Base-by-base conservation (phyloP, 2,888 invertebrate species). In the Hylaea fasciaria region DNA sequence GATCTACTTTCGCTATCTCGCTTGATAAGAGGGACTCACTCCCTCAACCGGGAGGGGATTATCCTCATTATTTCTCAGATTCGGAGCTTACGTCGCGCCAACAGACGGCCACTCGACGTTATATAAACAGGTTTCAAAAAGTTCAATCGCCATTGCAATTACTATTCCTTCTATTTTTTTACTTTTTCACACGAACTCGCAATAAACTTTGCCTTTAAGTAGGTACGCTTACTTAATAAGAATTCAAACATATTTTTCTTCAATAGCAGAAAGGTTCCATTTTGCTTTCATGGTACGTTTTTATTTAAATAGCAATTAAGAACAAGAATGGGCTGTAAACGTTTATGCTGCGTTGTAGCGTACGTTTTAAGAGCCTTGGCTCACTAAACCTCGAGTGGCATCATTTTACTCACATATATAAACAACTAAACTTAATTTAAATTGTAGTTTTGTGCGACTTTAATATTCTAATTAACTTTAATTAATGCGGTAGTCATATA, bases 291-390 rank as follows among this genome's bases (percentile, higher is more conserved):
- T 84, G 85, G 87, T 84, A 78, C 80, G 86, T 89, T 89, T 88
- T 90, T 89, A 87, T 90, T 91, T 89, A 85, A 91, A 90, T 86
- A 87, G 86, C 89, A 90, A 90, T 90, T 91, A 90, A 89, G 81
- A 82, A 81, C 85, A 89, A 90, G 91, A 91, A 91, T 89, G 88
- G 89, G 88, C 83, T 82, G 88, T 91, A 87, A 91, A 89, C 77
- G 84, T 88, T 87, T 86, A 87, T 84, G 78, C 80, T 75, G 81
- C 76, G 83, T 78, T 81, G 82, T 82, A 76, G 76, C 79, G 83
- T 82, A 80, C 84, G 83, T 74, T 88, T 89, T 84, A 84, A 85
- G 79, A 82, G 77, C 76, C 64, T 68, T 63, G 74, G 68, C 72
- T 74, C 76, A 75, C 83, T 81, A 79, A 81, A 79, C 70, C 76